Evolutionary conservation across 2,888 invertebrate species (phyloP), one percentile per base, ranked within the genome.

Genomic region (Endomychus coccineus): DNA sequence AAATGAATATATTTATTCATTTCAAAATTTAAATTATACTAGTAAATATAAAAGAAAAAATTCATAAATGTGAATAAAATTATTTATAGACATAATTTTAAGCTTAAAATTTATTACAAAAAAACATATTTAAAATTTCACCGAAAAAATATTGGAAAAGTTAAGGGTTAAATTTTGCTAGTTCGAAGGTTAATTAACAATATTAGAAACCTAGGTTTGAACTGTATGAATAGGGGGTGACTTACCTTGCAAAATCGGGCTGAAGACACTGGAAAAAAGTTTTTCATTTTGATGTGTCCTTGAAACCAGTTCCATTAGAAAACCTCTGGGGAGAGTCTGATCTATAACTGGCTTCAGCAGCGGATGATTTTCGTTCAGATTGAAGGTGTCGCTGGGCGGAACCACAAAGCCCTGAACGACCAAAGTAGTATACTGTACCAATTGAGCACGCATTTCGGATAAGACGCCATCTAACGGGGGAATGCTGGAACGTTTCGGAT

Each of bases 401-500:
- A 58, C 47, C 7, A 66, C 55, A 10, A 59, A 65, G 13, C 68
- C 56, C 44, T 28, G 13, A 25, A 38, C 61, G 24, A 78, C 63
- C 7, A 80, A 64, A 24, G 73, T 67, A 2, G 77, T 69, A 51
- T 74, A 72, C 43, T 72, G 70, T 3, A 77, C 51, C 24, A 77
- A 58, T 54, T 74, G 70, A 36, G 71, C 70, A 45, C 76, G 67
- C 46, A 76, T 55, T 53, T 66, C 71, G 42, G 69, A 56, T 35
- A 88, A 63, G 29, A 84, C 66, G 46, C 78, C 78, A 54, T 80
- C 80, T 43, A 86, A 61, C 4, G 84, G 83, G 2, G 82, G 81
- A 46, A 78, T 74, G 43, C 81, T 83, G 49, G 81, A 78, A 58
- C 78, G 77, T 69, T 84, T 86, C 12, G 85, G 79, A 58, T 83